Evolutionary conservation across 2,797 vertebrate genomes (phyloP).

Genomic region (Sebastes aleutianus): DNA sequence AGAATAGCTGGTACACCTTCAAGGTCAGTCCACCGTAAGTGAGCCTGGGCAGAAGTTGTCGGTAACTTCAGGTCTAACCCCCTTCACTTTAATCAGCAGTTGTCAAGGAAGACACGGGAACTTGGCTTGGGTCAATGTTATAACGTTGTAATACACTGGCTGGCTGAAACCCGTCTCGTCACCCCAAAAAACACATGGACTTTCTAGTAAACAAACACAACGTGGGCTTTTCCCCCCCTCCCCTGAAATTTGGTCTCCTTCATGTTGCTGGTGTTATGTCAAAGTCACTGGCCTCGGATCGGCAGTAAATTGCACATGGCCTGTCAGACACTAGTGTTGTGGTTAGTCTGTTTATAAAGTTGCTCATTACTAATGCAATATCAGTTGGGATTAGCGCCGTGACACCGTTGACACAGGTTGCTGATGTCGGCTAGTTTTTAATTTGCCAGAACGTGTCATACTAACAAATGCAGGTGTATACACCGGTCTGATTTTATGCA

Average conservation of each 20-base stretch:
- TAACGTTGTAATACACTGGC: too few relatives aligned
- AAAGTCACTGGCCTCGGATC: background rate
- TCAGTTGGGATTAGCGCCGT: background rate
- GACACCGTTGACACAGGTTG: background rate
- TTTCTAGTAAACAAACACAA: background rate
- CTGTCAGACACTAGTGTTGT: background rate
- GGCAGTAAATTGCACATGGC: background rate
- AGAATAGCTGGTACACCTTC: background rate
- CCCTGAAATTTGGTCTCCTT: background rate
- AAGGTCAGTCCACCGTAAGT: background rate
- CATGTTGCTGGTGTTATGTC: background rate
- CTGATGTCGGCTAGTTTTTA: background rate
- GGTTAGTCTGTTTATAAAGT: background rate
- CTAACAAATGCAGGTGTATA: too few relatives aligned
- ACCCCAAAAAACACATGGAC: background rate
- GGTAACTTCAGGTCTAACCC: background rate
- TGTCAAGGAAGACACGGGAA: background rate
- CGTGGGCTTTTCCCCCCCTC: background rate
- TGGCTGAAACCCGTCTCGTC: background rate
- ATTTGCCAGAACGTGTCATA: background rate
- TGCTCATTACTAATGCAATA: background rate
- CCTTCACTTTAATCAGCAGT: background rate
- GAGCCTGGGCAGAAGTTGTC: background rate
- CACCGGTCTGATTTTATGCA: too few relatives aligned
- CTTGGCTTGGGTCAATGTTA: background rate